Conservation (phyloP, 2,797 vertebrate genomes). For the Steatocranus sp. region DNA sequence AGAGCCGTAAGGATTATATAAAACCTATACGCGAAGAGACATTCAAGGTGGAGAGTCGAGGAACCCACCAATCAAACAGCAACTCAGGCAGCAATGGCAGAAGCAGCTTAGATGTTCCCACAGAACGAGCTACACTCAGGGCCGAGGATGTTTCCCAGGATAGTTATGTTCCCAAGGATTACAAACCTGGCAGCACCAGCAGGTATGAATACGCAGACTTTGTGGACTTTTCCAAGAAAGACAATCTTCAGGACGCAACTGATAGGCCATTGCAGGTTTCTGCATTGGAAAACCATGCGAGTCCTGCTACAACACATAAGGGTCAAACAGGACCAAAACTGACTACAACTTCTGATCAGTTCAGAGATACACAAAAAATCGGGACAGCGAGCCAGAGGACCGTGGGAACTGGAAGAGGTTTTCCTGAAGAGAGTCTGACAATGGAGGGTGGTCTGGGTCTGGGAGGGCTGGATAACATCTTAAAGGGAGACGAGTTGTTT, state of each 20-base stretch:
- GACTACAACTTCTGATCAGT: neutral
- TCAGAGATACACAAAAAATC: neutral
- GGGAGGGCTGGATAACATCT: slow-evolving; percentile 29
- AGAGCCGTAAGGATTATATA: slow-evolving; percentile 12
- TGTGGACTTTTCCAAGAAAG: slow-evolving; percentile 13
- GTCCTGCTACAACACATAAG: neutral
- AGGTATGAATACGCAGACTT: slow-evolving; percentile 1
- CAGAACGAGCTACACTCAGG: slow-evolving; percentile 23
- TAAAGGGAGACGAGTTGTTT: slow-evolving; percentile 68
- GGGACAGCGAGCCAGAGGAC: neutral
- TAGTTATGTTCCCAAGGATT: slow-evolving; percentile 38
- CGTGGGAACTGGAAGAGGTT: neutral
- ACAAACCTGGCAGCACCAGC: slow-evolving; percentile 15
- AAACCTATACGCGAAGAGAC: slow-evolving; percentile 11
- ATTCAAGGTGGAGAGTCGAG: slow-evolving; percentile 19
- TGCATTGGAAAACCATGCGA: neutral
- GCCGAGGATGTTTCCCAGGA: slow-evolving; percentile 27
- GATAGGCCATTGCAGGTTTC: neutral
- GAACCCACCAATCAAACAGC: slow-evolving; percentile 1
- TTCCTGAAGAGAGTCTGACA: neutral
- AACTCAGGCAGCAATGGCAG: slow-evolving; percentile 17
- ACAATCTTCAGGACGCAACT: slow-evolving; percentile 2
- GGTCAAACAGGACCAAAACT: slow-evolving; percentile 12
- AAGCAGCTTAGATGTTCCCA: slow-evolving; percentile 14
- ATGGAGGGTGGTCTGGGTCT: slow-evolving; percentile 17